These are phyloP conservation scores for Carterocephalus palaemon DNA, from an alignment of 2,888 invertebrate genomes.

Conservation along the genomic window DNA sequence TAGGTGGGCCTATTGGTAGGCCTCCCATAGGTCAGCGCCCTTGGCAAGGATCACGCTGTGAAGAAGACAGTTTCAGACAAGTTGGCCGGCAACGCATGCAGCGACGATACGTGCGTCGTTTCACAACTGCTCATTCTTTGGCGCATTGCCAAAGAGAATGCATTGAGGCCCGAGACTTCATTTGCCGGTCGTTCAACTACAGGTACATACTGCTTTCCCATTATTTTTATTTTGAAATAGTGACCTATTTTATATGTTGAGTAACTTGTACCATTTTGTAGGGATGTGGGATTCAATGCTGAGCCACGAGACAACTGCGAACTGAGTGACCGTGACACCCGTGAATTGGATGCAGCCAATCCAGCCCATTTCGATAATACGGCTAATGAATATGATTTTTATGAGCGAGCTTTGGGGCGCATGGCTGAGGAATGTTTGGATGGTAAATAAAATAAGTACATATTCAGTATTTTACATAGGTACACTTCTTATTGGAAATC, in stretches of 20 bases:
- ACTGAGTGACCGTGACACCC: constrained; percentile 90
- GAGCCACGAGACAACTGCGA: constrained; percentile 91
- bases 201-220: constrained; percentile 67
- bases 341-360: constrained; percentile 90
- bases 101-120: constrained; percentile 86
- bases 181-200: constrained; percentile 92
- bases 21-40: constrained; percentile 58
- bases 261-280: constrained; percentile 33
- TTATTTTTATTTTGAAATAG: constrained; percentile 7
- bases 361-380: constrained; percentile 90
- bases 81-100: constrained; percentile 89
- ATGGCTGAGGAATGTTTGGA: constrained; percentile 90
- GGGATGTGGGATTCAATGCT: constrained; percentile 80
- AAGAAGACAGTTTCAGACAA: constrained; percentile 91
- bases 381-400: constrained; percentile 89
- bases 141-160: constrained; percentile 92
- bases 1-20: constrained; percentile 54
- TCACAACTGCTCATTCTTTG: constrained; percentile 85
- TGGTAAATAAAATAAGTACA: too few species aligned
- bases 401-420: constrained; percentile 87
- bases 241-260: background rate
- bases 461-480: too few species aligned
- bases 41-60: constrained; percentile 83
- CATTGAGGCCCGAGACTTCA: constrained; percentile 88
- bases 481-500: too few species aligned